Evolutionary conservation across 2,113 vertebrate genomes (phyloP).

Genomic region (Circaetus gallicus): DNA sequence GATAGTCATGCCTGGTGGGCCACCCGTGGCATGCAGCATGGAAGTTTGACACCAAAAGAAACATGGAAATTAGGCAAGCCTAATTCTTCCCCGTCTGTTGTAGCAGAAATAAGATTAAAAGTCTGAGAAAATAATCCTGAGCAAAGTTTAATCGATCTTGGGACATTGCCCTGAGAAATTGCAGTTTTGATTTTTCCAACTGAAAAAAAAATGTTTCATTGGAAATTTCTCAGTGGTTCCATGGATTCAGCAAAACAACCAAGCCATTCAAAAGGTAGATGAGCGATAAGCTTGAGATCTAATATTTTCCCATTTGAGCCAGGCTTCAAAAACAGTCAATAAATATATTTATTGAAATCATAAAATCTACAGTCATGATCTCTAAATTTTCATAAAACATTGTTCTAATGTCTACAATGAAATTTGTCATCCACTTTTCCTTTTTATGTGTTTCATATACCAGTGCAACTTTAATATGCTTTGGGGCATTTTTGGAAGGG

Average conservation of each 20-base stretch:
- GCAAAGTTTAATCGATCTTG: background rate
- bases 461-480: background rate
- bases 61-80: rapidly evolving
- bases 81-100: background rate
- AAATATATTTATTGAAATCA: background rate
- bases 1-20: background rate
- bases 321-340: background rate
- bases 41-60: background rate
- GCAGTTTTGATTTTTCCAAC: background rate
- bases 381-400: background rate
- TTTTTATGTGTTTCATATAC: background rate
- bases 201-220: background rate
- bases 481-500: background rate
- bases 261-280: background rate
- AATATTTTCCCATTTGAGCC: background rate
- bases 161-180: background rate
- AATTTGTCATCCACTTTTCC: background rate
- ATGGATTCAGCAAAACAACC: background rate
- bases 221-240: background rate
- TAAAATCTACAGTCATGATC: background rate
- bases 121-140: background rate
- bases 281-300: background rate
- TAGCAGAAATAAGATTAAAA: background rate
- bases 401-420: background rate
- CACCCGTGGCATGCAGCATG: background rate